Evolutionary conservation across 2,888 invertebrate species (phyloP).

Genomic region (Calameuta filiformis): DNA sequence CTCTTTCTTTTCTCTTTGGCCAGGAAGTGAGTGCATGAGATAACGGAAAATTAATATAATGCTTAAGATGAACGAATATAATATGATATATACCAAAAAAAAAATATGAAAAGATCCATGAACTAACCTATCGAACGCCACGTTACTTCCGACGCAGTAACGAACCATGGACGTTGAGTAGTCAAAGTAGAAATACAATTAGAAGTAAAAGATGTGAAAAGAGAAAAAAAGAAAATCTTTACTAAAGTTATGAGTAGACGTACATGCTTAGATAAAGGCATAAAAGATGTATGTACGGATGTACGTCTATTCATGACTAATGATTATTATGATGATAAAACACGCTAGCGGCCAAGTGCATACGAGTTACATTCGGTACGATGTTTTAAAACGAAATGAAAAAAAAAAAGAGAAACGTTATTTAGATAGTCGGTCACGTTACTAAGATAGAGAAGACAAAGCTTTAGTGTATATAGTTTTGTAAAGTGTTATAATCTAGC

Average conservation of each 20-base stretch:
- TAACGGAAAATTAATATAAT: not conserved
- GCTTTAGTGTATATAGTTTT: conserved; percentile 66
- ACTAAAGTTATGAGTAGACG: conserved; percentile 37
- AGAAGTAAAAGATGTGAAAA: conserved; percentile 23
- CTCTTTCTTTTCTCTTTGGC: not conserved
- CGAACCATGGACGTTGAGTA: conserved; percentile 50
- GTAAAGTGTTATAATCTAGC: conserved; percentile 59
- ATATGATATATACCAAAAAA: not conserved
- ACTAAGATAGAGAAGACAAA: conserved; percentile 50
- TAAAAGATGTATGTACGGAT: not conserved
- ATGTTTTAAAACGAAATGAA: not conserved
- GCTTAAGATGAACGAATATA: not conserved
- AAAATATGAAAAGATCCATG: not conserved
- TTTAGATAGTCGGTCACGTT: conserved; percentile 24
- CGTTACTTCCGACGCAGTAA: conserved; percentile 9
- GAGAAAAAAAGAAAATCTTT: conserved; percentile 36
- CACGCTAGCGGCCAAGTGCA: conserved; percentile 45
- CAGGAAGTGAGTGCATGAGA: not conserved
- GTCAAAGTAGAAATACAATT: conserved; percentile 35
- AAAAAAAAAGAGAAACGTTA: conserved; percentile 22
- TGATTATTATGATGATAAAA: conserved; percentile 15
- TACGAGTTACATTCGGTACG: not conserved
- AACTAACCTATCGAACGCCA: not conserved
- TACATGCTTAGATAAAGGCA: not conserved
- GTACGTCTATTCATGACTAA: not conserved